Percentiles rank a stretch among this genome's conserved stretches.
phyloP scores from a whole-genome alignment of 1,140 invertebrate genomes.

The Laupala kohalensis region DNA sequence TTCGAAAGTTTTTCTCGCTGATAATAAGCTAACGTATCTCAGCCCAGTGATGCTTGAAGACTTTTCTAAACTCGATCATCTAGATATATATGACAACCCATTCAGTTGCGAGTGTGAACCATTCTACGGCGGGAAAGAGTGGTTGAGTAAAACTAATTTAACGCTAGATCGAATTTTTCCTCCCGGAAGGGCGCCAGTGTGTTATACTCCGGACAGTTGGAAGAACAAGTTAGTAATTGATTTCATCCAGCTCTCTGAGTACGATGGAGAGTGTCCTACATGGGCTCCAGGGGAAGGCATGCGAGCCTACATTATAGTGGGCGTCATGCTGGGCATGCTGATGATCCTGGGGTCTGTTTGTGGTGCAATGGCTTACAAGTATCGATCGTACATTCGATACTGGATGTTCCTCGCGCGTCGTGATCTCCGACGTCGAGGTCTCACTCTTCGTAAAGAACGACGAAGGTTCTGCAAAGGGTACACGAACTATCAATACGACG shows the following conservation, averaged over 20 bases:
- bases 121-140: slow-evolving; percentile 26
- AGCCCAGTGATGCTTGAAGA: slow-evolving; percentile 39
- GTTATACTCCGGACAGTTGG: slow-evolving; percentile 28
- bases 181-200: slow-evolving; percentile 25
- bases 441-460: slow-evolving; percentile 19
- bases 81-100: slow-evolving; percentile 36
- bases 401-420: slow-evolving; percentile 37
- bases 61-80: slow-evolving; percentile 28
- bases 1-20: slow-evolving; percentile 26
- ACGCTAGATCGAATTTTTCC: slow-evolving; percentile 23
- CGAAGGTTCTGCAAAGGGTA: slow-evolving; percentile 1
- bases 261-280: slow-evolving; percentile 19
- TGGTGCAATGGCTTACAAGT: slow-evolving; percentile 25
- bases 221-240: slow-evolving; percentile 27
- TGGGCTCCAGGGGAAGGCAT: not conserved
- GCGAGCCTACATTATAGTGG: slow-evolving; percentile 19
- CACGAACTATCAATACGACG: slow-evolving; percentile 40
- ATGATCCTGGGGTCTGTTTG: slow-evolving; percentile 22
- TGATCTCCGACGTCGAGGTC: slow-evolving; percentile 29
- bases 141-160: slow-evolving; percentile 27
- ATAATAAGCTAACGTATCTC: slow-evolving; percentile 39
- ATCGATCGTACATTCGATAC: slow-evolving; percentile 35
- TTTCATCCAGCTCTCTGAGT: slow-evolving; percentile 21
- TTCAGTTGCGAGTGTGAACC: slow-evolving; percentile 38
- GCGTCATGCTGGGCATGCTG: slow-evolving; percentile 23